Evolutionary conservation across 2,797 vertebrate species (phyloP), one percentile per base, ranked within the genome.

Genomic region (Antennarius maculatus): DNA sequence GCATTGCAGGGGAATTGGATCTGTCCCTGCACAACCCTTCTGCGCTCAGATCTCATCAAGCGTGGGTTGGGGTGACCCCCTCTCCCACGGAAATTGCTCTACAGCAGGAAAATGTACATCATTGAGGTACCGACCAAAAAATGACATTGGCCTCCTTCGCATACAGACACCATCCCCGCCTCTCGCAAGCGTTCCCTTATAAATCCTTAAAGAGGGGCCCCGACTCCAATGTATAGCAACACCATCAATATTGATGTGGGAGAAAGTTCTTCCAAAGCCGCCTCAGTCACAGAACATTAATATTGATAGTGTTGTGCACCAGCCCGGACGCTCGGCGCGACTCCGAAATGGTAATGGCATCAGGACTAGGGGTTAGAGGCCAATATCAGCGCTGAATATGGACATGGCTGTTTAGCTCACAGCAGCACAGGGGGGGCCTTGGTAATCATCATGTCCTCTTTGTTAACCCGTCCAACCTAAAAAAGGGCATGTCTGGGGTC

Each of bases 211-310:
- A 93, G 80, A 92, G 84, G 23, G 79, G 81, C 67, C 75, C 77
- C 16, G 75, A 85, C 85, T 90, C 71, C 79, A 85, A 92, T 91
- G 86, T 91, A 83, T 84, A 81, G 89, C 88, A 92, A 90, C 86
- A 89, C 77, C 88, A 93, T 94, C 88, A 94, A 94, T 94, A 93
- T 93, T 92, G 89, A 93, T 92, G 87, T 91, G 89, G 86, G 90
- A 92, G 91, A 93, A 93, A 91, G 91, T 92, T 92, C 84, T 68
- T 85, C 81, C 82, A 88, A 92, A 90, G 91, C 90, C 80, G 81
- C 86, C 89, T 89, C 90, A 88, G 90, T 89, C 86, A 76, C 88
- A 81, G 72, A 86, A 78, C 92, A 93, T 94, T 87, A 94, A 94
- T 94, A 94, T 94, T 94, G 82, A 94, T 92, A 73, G 79, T 84